Evolutionary conservation across 2,113 vertebrate species (phyloP).

Genomic region (Okapia johnstoni): DNA sequence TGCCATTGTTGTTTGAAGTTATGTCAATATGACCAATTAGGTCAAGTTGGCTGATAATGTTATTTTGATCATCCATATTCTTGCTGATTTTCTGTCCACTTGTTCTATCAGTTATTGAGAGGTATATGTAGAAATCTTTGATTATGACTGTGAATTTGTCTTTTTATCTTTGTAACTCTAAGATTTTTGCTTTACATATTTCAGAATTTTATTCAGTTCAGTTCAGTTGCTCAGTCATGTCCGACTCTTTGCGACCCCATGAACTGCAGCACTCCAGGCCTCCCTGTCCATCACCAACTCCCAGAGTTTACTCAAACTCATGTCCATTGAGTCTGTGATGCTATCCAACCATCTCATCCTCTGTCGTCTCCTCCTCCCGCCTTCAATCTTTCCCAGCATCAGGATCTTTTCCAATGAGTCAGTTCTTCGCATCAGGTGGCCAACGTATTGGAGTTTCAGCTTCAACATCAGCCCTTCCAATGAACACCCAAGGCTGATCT

Average conservation of each 20-base stretch:
- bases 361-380: background rate
- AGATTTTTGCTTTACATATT: background rate
- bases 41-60: background rate
- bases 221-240: background rate
- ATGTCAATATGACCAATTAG: background rate
- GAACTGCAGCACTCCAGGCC: background rate
- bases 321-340: background rate
- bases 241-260: background rate
- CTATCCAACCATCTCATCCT: background rate
- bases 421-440: accelerated
- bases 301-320: background rate
- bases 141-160: background rate
- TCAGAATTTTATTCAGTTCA: background rate
- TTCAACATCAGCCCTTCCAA: background rate
- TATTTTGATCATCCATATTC: background rate
- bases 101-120: background rate
- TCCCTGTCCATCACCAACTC: background rate
- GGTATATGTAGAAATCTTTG: background rate
- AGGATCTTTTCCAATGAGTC: background rate
- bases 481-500: background rate
- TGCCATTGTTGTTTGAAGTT: background rate
- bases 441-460: background rate
- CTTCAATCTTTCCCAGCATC: background rate
- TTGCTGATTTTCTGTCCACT: background rate
- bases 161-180: background rate